Evolutionary conservation across 1,140 invertebrate species (phyloP), one percentile per base, ranked within the genome.

Genomic region (Ectropis grisescens): DNA sequence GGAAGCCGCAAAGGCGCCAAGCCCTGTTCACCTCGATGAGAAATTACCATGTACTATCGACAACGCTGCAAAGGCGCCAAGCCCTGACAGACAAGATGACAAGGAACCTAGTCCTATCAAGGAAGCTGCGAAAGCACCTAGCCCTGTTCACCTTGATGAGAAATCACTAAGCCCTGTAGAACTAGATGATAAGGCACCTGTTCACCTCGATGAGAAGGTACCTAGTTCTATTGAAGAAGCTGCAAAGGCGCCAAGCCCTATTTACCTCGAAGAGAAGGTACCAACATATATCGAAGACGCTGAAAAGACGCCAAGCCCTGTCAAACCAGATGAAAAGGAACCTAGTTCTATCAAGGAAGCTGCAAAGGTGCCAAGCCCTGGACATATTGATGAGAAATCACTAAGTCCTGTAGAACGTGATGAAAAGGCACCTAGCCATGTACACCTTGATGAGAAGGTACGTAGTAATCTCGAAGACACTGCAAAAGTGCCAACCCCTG

Each of bases 51-150:
- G 15, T 2, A 29, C 11, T 6, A 8, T 8, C 13, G 12, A 35
- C n/a, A 2, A 26, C 4, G 24, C 2, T n/a, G 10, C 10, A 4
- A 40, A 43, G 30, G 32, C 16, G n/a, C 33, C 35, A 12, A 42
- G 29, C 8, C 38, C 32, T 7, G 6, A n/a, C n/a, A n/a, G 8
- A 19, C 16, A 3, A 4, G 8, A 4, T 19, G 16, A 19, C 3
- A 19, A 19, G 16, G 16, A 19, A 19, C 3, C 16, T 4, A 19
- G 16, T 19, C 16, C 16, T 4, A 8, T 19, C 3, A 19, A 19
- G 16, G 16, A 19, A 19, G 3, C n/a, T n/a, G n/a, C n/a, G n/a
- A 19, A 19, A 19, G 16, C 3, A 19, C 16, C 16, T 19, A n/a
- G n/a, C n/a, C n/a, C n/a, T n/a, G n/a, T n/a, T n/a, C n/a, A n/a